phyloP scores from a whole-genome alignment of 2,797 vertebrate species.

The Remorina albescens region DNA sequence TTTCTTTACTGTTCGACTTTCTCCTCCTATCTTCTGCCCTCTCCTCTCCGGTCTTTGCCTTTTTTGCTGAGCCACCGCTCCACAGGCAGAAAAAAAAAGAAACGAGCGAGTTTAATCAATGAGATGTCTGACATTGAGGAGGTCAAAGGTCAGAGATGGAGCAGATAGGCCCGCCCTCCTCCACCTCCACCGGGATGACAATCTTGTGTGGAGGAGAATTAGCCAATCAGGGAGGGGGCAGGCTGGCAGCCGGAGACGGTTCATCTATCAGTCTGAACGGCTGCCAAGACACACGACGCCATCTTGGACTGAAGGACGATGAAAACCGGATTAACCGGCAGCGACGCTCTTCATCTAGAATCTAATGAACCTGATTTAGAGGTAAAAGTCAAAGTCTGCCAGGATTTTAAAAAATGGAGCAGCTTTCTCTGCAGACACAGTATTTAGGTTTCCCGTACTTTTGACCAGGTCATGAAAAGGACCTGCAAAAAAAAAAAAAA shows the following conservation, averaged over 20 bases:
- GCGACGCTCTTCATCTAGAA: conserved; percentile 10
- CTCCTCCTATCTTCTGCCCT: not conserved
- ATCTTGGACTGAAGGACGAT: conserved; percentile 31
- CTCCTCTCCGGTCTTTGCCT: not conserved
- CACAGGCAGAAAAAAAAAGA: not conserved
- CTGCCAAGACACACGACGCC: conserved; percentile 52
- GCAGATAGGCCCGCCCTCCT: conserved; percentile 8
- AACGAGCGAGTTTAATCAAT: conserved; percentile 1
- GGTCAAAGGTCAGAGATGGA: conserved; percentile 48
- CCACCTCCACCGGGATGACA: not conserved
- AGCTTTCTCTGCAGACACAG: too few species aligned
- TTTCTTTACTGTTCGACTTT: conserved; percentile 7
- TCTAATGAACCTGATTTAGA: not conserved
- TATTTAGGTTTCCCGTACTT: too few species aligned
- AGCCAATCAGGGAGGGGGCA: conserved; percentile 29
- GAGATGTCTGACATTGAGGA: not conserved
- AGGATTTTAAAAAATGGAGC: too few species aligned
- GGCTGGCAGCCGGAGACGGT: conserved; percentile 23
- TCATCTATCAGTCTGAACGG: conserved; percentile 52
- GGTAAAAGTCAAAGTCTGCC: too few species aligned
- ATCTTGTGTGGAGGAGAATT: conserved; percentile 39
- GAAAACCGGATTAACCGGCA: conserved; percentile 16
- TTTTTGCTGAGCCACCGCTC: conserved; percentile 43
- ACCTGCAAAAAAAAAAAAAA: too few species aligned
- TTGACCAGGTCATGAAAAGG: too few species aligned